Evolutionary conservation across 2,113 vertebrate genomes (phyloP).

Genomic region (Hystrix brachyura): DNA sequence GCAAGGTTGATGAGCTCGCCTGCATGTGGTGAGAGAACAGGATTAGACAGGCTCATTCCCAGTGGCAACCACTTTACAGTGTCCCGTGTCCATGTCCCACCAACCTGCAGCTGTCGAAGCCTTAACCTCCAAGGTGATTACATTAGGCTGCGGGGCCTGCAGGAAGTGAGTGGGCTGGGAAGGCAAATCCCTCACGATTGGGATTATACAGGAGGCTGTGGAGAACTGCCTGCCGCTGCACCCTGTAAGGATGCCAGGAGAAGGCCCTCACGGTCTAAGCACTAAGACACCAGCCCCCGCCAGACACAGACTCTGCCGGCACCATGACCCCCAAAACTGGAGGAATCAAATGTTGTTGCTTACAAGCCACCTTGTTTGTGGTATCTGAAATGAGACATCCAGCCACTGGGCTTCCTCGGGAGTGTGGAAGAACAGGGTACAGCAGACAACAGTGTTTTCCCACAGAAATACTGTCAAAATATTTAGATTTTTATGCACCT

Average conservation of each 20-base stretch:
- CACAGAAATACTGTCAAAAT: not conserved
- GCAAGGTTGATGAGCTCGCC: slow-evolving; percentile 97
- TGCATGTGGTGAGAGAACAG: slow-evolving; percentile 78
- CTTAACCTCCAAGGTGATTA: not conserved
- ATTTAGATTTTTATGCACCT: not conserved
- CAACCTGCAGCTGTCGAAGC: not conserved
- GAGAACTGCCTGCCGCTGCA: not conserved
- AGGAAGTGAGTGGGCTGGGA: not conserved
- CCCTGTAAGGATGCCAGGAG: rapidly evolving
- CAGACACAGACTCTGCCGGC: not conserved
- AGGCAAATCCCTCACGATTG: not conserved
- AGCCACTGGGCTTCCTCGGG: not conserved
- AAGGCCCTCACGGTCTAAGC: too few species aligned
- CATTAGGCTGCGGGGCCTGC: too few species aligned
- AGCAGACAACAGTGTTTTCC: not conserved
- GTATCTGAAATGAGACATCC: not conserved
- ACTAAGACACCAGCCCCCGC: not conserved
- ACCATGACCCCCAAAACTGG: not conserved
- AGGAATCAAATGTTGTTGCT: not conserved
- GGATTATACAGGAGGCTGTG: not conserved
- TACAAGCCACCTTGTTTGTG: not conserved
- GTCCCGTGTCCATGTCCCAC: not conserved
- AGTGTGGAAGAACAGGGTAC: not conserved
- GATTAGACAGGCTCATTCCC: slow-evolving; percentile 55
- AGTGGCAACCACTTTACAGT: not conserved